A percentile compares a stretch with the other conserved stretches of the same genome.
phyloP scores from a whole-genome alignment of 2,888 invertebrate genomes.

The Leucophenga montana region DNA sequence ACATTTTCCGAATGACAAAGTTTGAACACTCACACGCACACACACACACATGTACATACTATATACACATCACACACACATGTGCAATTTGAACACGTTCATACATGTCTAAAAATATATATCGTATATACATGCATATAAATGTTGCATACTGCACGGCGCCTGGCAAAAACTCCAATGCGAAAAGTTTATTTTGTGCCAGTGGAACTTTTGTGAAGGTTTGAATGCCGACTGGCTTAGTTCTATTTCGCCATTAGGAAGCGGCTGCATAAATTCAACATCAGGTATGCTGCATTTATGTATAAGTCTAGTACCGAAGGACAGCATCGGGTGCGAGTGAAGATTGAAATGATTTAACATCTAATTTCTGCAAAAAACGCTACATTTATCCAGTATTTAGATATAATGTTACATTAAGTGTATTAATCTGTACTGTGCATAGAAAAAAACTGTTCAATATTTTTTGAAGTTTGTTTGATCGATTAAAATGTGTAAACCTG shows the following conservation, averaged over 20 bases:
- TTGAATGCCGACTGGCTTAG: neutral
- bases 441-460: too few species aligned
- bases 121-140: too few species aligned
- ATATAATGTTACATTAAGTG: too few species aligned
- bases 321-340: too few species aligned
- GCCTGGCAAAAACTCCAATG: slow-evolving; percentile 2
- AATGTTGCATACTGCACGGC: slow-evolving; percentile 14
- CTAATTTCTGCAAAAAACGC: too few species aligned
- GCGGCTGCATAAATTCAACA: slow-evolving; percentile 13
- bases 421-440: too few species aligned
- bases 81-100: too few species aligned
- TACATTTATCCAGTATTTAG: too few species aligned
- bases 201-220: neutral
- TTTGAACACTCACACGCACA: slow-evolving; percentile 34
- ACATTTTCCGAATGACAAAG: slow-evolving; percentile 58
- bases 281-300: neutral
- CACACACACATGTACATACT: neutral
- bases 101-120: too few species aligned
- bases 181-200: slow-evolving; percentile 19
- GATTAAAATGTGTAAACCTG: too few species aligned
- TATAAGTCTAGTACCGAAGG: neutral
- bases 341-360: too few species aligned
- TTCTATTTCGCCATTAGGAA: slow-evolving; percentile 16
- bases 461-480: too few species aligned
- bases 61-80: neutral